Evolutionary conservation across 2,113 vertebrate species (phyloP), one percentile per base, ranked within the genome.

Genomic region (Nipponia nippon): DNA sequence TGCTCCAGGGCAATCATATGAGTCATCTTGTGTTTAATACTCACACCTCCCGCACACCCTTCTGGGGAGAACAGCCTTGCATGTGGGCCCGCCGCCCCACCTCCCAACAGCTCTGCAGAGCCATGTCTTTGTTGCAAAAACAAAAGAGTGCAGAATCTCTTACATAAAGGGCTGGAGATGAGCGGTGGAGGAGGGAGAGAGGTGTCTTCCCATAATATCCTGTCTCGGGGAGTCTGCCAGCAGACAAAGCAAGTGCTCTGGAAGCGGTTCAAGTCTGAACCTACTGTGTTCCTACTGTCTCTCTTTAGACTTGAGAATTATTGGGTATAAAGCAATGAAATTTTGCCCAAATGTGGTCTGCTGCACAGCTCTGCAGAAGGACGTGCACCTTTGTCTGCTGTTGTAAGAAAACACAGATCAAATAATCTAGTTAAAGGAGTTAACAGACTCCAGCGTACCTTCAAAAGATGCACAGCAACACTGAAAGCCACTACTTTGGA

Each of bases 161-260:
- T 92, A 67, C 8, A 53, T 76, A 89, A 95, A 84, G 77, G 21
- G 40, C 30, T 95, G 69, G 62, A 71, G 56, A 87, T 26, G 65
- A 87, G 81, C 0, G 0, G 56, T 63, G 73, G 83, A 91, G 81
- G 83, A 90, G 87, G 76, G 26, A 93, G 17, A 84, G 78, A 94
- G 73, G 61, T 61, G 46, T 92, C 83, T 87, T 95, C 92, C 76
- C 52, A 92, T 42, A 55, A 93, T 89, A 87, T 87, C 63, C 92
- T 89, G 89, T 87, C 92, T 89, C 3, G 0, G 47, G 23, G 59
- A 91, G 80, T 21, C 65, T 95, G 93, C 86, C 94, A 96, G 73
- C 46, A 95, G 92, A 95, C 92, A 93, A 95, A 94, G 83, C 69
- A 79, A 83, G 72, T 4, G 18, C 59, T 89, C 73, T 95, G 95